Evolutionary conservation across 2,888 invertebrate species (phyloP).

Genomic region (Physocephala rufipes): DNA sequence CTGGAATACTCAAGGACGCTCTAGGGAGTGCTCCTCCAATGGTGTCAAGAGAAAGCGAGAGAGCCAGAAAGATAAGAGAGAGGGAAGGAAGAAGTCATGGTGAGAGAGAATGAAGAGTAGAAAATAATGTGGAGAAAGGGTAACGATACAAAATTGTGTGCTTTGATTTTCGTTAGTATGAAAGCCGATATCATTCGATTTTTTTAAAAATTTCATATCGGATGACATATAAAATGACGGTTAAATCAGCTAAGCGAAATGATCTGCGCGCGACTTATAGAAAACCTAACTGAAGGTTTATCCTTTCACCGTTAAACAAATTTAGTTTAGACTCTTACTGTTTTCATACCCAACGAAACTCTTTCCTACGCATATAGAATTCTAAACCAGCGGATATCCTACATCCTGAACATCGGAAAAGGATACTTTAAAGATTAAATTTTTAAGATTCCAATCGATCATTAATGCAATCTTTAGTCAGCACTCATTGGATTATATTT

Average conservation of each 20-base stretch:
- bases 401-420: too few relatives aligned
- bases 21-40: neutral
- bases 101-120: neutral
- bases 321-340: neutral
- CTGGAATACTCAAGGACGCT: constrained; percentile 28
- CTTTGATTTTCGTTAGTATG: neutral
- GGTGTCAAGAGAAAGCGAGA: neutral
- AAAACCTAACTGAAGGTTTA: neutral
- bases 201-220: neutral
- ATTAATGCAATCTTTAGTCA: too few relatives aligned
- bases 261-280: neutral
- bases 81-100: neutral
- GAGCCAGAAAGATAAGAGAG: neutral
- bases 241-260: neutral
- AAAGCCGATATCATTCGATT: neutral
- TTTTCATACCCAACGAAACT: too few relatives aligned
- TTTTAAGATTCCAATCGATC: too few relatives aligned
- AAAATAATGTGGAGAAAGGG: neutral
- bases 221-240: neutral
- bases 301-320: neutral
- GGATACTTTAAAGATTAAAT: too few relatives aligned
- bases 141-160: neutral
- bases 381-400: constrained; percentile 11
- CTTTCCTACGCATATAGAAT: neutral
- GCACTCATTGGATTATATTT: too few relatives aligned